A percentile compares a stretch with the other conserved stretches of the same genome.
Evolutionary conservation across 1,140 invertebrate species (phyloP).

Genomic region (Drosophila lacteicornis): DNA sequence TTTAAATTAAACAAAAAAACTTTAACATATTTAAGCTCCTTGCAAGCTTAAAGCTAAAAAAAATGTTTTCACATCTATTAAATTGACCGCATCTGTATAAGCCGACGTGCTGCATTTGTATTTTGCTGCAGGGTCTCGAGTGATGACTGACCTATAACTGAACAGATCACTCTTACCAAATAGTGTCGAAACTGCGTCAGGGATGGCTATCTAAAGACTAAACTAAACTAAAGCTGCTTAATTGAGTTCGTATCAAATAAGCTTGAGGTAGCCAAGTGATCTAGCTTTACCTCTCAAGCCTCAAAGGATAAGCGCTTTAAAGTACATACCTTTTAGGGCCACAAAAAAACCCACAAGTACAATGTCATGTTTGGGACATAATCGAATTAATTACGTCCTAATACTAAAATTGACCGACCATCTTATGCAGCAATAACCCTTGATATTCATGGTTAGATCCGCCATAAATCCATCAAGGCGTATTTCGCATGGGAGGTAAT

Average conservation of each 20-base stretch:
- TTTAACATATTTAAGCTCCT: too few species aligned
- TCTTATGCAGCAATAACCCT: conserved; percentile 14
- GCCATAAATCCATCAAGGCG: conserved; percentile 25
- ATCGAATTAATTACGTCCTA: conserved; percentile 33
- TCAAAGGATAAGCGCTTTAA: neutral
- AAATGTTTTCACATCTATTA: too few species aligned
- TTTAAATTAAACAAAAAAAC: too few species aligned
- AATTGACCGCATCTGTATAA: neutral
- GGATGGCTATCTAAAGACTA: too few species aligned
- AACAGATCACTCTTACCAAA: conserved; percentile 1
- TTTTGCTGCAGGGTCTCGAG: conserved; percentile 2
- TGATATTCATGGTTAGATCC: conserved; percentile 40
- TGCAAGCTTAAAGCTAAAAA: neutral
- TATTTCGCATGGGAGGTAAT: neutral
- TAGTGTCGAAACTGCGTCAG: too few species aligned
- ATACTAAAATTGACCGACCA: conserved; percentile 2
- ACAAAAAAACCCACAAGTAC: conserved; percentile 13
- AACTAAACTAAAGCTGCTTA: neutral
- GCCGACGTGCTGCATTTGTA: neutral
- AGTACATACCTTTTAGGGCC: neutral
- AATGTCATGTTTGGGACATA: conserved; percentile 22
- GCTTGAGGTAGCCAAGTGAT: neutral
- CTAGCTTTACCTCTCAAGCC: neutral
- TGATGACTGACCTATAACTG: conserved; percentile 34
- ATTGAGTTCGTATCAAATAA: neutral